phyloP scores from a whole-genome alignment of 2,113 vertebrate genomes.

The Ivindomyrus marchei region DNA sequence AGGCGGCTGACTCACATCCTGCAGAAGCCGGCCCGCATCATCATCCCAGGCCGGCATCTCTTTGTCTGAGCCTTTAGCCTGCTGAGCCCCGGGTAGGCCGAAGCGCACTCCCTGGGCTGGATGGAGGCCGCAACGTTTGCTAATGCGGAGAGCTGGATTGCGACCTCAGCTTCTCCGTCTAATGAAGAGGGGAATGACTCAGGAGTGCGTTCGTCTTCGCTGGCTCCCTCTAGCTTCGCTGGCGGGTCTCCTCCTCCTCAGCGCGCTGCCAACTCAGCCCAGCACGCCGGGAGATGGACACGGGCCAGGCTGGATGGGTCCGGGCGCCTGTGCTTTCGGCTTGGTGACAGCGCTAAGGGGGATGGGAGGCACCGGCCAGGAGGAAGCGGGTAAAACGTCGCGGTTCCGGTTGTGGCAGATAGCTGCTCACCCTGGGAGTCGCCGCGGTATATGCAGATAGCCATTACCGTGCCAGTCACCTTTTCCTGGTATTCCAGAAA shows the following conservation, averaged over 20 bases:
- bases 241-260: background rate
- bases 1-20: background rate
- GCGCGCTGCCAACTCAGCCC: background rate
- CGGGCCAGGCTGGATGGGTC: background rate
- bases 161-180: background rate
- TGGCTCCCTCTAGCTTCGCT: background rate
- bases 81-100: background rate
- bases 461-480: background rate
- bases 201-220: background rate
- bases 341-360: background rate
- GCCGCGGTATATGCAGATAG: background rate
- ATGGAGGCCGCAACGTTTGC: background rate
- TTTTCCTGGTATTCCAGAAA: background rate
- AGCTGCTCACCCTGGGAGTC: background rate
- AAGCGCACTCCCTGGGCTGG: background rate
- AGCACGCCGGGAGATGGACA: background rate
- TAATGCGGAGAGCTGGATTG: background rate
- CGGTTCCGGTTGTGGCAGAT: background rate
- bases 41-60: background rate
- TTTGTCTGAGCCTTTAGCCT: background rate
- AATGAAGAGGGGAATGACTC: background rate
- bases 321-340: background rate
- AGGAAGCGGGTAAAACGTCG: background rate
- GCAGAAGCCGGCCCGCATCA: background rate
- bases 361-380: background rate